Conservation (phyloP, 1,140 invertebrate genomes). For the Leguminivora glycinivorella region DNA sequence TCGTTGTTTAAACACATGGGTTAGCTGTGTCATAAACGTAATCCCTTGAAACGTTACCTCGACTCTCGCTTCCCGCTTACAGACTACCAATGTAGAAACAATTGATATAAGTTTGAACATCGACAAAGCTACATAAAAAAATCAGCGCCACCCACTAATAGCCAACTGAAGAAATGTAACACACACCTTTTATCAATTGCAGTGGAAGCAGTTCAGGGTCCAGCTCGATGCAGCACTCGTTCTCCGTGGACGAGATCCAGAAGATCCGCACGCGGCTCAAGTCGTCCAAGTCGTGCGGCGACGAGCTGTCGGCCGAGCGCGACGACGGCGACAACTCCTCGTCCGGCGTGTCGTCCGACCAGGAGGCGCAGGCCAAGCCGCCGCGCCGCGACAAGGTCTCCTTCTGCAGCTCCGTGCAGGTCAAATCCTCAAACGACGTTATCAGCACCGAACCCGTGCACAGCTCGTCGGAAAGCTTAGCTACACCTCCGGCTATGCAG, state of each 20-base stretch:
- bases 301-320: conserved; percentile 83
- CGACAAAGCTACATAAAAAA: too few species aligned
- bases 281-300: conserved; percentile 90
- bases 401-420: conserved; percentile 75
- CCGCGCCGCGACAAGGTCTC: conserved; percentile 74
- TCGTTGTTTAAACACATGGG: too few species aligned
- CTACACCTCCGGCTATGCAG: conserved; percentile 71
- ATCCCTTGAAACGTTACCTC: too few species aligned
- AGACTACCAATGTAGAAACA: too few species aligned
- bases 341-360: conserved; percentile 91
- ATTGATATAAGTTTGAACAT: too few species aligned
- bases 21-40: too few species aligned
- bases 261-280: conserved; percentile 90
- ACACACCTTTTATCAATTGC: conserved; percentile 43
- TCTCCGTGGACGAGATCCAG: conserved; percentile 93
- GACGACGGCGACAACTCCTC: conserved; percentile 93
- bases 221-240: conserved; percentile 88
- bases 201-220: conserved; percentile 85
- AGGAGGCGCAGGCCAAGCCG: conserved; percentile 80
- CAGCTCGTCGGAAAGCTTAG: conserved; percentile 67
- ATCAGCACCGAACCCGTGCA: conserved; percentile 78
- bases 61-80: too few species aligned
- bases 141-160: too few species aligned
- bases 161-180: too few species aligned
- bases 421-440: conserved; percentile 77